A percentile compares a stretch with the other conserved stretches of the same genome.
These are phyloP conservation scores for Nomada hirtipes DNA, from an alignment of 2,888 invertebrate species.

Conservation along the genomic window DNA sequence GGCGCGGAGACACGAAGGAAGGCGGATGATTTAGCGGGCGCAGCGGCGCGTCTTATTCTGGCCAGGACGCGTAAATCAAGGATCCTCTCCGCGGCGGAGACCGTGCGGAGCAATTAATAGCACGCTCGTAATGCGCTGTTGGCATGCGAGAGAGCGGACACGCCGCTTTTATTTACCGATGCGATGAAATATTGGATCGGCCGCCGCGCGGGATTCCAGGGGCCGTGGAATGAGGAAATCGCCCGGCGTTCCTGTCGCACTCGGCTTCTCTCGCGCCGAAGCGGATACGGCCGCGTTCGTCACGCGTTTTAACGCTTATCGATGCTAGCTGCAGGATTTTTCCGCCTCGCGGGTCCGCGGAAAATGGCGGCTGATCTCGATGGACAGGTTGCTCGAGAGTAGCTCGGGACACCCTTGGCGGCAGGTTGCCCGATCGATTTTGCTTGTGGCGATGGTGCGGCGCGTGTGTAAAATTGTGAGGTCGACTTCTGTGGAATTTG, in stretches of 20 bases:
- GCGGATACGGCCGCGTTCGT: slow-evolving; percentile 8
- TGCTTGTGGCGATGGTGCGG: no score
- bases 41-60: slow-evolving; percentile 54
- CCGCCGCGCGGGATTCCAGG: slow-evolving; percentile 47
- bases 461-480: no score
- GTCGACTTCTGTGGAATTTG: no score
- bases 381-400: no score
- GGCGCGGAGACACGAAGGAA: neutral
- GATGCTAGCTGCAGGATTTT: slow-evolving; percentile 9
- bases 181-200: slow-evolving; percentile 67
- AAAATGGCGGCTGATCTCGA: neutral
- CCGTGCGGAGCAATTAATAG: slow-evolving; percentile 80
- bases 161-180: slow-evolving; percentile 73
- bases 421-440: no score
- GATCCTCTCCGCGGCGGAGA: slow-evolving; percentile 68
- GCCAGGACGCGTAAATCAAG: slow-evolving; percentile 49
- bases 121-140: slow-evolving; percentile 78
- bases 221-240: slow-evolving; percentile 66
- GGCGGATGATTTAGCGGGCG: slow-evolving; percentile 53
- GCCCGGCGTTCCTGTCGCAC: slow-evolving; percentile 27
- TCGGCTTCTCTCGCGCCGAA: slow-evolving; percentile 47
- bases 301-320: slow-evolving; percentile 12
- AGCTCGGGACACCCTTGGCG: no score
- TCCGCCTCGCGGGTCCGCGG: neutral
- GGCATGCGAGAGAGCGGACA: slow-evolving; percentile 77